Evolutionary conservation across 2,888 invertebrate genomes (phyloP), one percentile per base, ranked within the genome.

Genomic region (Rhagonycha fulva): DNA sequence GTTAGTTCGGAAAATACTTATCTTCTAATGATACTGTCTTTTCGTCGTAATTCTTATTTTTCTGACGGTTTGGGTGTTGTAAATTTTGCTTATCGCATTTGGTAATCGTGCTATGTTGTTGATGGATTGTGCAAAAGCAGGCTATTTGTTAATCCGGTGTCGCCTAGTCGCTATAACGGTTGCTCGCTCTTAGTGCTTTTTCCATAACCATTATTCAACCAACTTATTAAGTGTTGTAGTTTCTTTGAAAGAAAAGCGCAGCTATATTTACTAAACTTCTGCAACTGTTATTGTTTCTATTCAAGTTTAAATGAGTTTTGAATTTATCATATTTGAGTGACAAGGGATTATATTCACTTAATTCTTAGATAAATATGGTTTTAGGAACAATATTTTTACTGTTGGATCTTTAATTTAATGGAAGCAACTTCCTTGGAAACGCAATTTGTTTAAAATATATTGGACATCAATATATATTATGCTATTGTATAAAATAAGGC

Each of bases 301-400:
- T 81, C 80, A 81, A 81, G 75, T 81, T 81, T 80, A 81, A 81
- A 81, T 81, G 79, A 81, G 79, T 79, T 81, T 80, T 81, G 81
- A 81, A 81, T 81, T 81, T 81, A 81, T 81, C 79, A 79, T 78
- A 69, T 76, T 75, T 76, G 76, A 69, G 75, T 80, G 81, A 81
- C 81, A 82, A 82, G 82, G 80, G 81, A 81, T 82, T 81, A 81
- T 79, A 80, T 77, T 80, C 77, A 73, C 79, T 76, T 78, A 76
- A 76, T 73, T 72, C 80, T 77, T 78, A 81, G 79, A 82, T 80
- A 82, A 81, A 82, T 81, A 81, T 81, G 81, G 80, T 77, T 77
- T 77, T 82, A 83, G 84, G 84, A 83, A 84, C 83, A 85, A 84
- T n/a, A n/a, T 84, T 84, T 84, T 7, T 12, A 24, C 12, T 63